phyloP scores from a whole-genome alignment of 2,113 vertebrate genomes.

The Halcyon malimbica region DNA sequence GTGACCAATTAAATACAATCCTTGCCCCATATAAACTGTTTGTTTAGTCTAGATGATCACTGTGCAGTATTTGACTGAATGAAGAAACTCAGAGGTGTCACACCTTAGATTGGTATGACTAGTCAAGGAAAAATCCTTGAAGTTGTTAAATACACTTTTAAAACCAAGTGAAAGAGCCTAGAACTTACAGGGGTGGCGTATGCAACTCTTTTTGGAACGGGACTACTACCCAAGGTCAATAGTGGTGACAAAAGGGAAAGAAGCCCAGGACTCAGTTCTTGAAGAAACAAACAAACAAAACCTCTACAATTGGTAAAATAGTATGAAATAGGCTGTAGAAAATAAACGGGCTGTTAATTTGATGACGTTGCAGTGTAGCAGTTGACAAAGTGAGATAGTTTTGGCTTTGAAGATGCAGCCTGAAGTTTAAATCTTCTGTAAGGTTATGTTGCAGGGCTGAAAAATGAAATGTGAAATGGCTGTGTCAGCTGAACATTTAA shows the following conservation, averaged over 20 bases:
- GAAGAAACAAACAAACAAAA: background rate
- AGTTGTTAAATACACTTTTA: background rate
- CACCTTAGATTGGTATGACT: fast-evolving
- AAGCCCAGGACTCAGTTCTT: background rate
- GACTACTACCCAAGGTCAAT: fast-evolving
- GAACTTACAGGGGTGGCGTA: background rate
- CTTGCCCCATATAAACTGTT: background rate
- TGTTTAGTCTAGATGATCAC: background rate
- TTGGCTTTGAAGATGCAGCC: background rate
- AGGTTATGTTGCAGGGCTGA: background rate
- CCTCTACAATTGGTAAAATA: background rate
- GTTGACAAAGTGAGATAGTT: background rate
- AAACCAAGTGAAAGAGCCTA: background rate
- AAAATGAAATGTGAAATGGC: background rate
- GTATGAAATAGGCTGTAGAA: background rate
- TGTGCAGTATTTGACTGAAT: background rate
- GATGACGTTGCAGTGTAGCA: background rate
- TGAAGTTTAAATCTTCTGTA: background rate
- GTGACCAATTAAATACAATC: background rate
- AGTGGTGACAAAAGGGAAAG: background rate
- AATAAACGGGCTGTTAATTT: background rate
- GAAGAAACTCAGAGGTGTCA: background rate
- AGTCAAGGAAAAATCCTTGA: background rate
- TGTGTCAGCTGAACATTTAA: background rate
- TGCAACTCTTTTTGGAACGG: background rate